Conservation (phyloP, 1,140 invertebrate genomes). For the Himalopsyche phryganea region DNA sequence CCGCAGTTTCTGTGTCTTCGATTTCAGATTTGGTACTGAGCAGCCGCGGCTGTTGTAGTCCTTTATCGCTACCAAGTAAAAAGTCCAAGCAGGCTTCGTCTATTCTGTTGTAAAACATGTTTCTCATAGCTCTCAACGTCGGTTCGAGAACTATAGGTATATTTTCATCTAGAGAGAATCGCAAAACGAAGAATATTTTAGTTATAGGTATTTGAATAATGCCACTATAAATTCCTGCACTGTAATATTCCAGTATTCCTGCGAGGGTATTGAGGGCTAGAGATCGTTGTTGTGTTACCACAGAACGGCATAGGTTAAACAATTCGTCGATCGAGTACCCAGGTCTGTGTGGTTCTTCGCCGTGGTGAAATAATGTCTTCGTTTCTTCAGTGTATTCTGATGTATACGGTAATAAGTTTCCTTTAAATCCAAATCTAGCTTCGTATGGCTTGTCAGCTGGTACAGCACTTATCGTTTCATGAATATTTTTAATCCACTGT, state of each 20-base stretch:
- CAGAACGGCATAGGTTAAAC: conserved; percentile 66
- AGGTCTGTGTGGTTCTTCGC: conserved; percentile 83
- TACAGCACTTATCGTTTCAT: conserved; percentile 43
- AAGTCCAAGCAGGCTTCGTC: conserved; percentile 75
- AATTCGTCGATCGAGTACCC: conserved; percentile 87
- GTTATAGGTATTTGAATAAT: conserved; percentile 61
- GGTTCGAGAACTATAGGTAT: conserved; percentile 69
- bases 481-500: conserved; percentile 75
- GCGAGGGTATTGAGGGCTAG: conserved; percentile 74
- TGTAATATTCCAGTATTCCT: conserved; percentile 73
- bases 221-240: conserved; percentile 67
- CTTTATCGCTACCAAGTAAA: conserved; percentile 64
- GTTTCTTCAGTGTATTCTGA: conserved; percentile 57
- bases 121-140: conserved; percentile 67
- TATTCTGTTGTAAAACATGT: conserved; percentile 68
- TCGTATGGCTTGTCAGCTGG: conserved; percentile 61
- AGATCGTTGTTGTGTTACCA: conserved; percentile 74
- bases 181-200: conserved; percentile 73
- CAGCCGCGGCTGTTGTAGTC: conserved; percentile 60
- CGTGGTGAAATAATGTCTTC: conserved; percentile 81
- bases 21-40: conserved; percentile 52
- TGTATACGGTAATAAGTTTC: conserved; percentile 65
- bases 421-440: conserved; percentile 67
- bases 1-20: conserved; percentile 58
- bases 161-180: conserved; percentile 83